Conservation (phyloP, 2,888 invertebrate genomes). For the Morpho achilles region DNA sequence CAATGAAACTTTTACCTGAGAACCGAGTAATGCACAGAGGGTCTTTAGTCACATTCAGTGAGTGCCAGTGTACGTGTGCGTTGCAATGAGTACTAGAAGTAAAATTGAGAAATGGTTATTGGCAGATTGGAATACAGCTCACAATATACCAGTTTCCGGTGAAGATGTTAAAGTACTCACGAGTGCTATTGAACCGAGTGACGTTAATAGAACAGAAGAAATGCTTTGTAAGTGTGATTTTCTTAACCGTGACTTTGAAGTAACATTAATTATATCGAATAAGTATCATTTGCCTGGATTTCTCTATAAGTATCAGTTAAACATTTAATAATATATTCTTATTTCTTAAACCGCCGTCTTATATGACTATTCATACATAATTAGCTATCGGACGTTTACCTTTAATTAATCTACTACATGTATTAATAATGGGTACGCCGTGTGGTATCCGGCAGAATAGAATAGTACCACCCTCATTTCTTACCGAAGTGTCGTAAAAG, state of each 20-base stretch:
- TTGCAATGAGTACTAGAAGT: conserved; percentile 33
- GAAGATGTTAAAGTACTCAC: conserved; percentile 22
- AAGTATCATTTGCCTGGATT: not conserved
- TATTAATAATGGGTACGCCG: too few relatives aligned
- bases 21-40: conserved; percentile 21
- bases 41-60: conserved; percentile 21
- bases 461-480: too few relatives aligned
- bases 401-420: too few relatives aligned
- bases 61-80: conserved; percentile 12
- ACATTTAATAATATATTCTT: too few relatives aligned
- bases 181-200: conserved; percentile 8
- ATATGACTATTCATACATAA: too few relatives aligned
- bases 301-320: too few relatives aligned
- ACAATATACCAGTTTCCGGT: conserved; percentile 18
- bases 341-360: too few relatives aligned
- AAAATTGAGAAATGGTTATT: conserved; percentile 54
- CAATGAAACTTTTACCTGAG: conserved; percentile 70
- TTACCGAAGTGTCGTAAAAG: too few relatives aligned
- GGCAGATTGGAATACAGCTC: conserved; percentile 47
- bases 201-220: conserved; percentile 6
- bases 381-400: too few relatives aligned
- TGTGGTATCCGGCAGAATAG: too few relatives aligned
- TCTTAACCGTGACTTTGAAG: not conserved
- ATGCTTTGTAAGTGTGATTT: conserved; percentile 19
- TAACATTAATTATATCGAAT: not conserved